These are phyloP conservation scores for Philhelius pedissequus DNA, from an alignment of 2,888 invertebrate species.

Conservation along the genomic window DNA sequence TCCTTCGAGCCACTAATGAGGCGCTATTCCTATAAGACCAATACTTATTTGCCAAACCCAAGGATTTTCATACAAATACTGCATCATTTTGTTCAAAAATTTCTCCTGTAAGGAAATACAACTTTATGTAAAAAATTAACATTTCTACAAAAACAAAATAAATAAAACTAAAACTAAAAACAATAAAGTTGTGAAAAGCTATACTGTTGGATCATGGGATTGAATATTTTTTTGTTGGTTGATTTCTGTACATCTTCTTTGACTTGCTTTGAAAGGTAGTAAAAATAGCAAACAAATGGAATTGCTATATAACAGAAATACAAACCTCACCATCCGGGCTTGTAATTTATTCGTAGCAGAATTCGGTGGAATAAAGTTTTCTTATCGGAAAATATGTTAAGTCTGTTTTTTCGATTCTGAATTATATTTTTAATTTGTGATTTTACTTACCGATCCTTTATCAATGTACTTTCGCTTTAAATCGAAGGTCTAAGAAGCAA, in stretches of 20 bases:
- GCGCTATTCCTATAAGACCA: conserved; percentile 87
- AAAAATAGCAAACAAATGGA: conserved; percentile 85
- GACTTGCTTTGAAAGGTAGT: conserved; percentile 83
- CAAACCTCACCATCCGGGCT: conserved; percentile 89
- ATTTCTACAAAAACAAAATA: conserved; percentile 15
- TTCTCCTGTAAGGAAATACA: conserved; percentile 83
- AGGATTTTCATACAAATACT: conserved; percentile 90
- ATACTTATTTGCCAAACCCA: conserved; percentile 94
- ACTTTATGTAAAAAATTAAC: conserved; percentile 54
- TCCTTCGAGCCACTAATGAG: conserved; percentile 79
- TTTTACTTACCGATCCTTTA: conserved; percentile 87
- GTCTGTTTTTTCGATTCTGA: background rate
- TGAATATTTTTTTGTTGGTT: background rate
- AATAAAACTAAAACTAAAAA: background rate
- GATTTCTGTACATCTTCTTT: conserved; percentile 84
- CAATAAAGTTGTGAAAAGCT: conserved; percentile 1
- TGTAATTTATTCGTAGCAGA: conserved; percentile 87
- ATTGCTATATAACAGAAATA: conserved; percentile 88
- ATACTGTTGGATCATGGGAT: background rate
- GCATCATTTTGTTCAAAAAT: conserved; percentile 86
- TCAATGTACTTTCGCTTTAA: conserved; percentile 90
- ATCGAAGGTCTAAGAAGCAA: conserved; percentile 91
- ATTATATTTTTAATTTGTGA: background rate
- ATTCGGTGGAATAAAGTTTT: conserved; percentile 87
- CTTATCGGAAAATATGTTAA: conserved; percentile 74